These are phyloP conservation scores for Abramis brama DNA, from an alignment of 2,113 vertebrate genomes.

Conservation along the genomic window DNA sequence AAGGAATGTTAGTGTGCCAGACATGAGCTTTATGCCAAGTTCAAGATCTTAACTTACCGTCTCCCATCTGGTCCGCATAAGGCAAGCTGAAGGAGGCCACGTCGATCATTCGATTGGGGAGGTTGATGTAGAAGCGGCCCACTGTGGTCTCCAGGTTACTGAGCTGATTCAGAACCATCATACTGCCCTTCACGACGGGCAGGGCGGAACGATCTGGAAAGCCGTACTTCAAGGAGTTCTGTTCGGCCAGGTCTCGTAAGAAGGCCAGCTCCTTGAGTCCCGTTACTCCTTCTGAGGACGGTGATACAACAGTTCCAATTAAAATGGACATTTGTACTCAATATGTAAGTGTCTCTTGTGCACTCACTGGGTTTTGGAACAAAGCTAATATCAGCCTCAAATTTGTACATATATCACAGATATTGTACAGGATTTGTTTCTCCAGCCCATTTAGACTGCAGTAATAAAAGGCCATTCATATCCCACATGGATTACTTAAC, in stretches of 20 bases:
- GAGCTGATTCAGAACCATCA: conserved; percentile 98
- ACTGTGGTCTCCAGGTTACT: conserved; percentile 97
- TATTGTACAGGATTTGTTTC: not conserved
- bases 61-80: conserved; percentile 95
- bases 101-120: conserved; percentile 97
- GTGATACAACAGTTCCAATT: not conserved
- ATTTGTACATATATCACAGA: not conserved
- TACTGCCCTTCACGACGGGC: conserved; percentile 92
- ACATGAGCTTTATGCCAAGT: conserved; percentile 1
- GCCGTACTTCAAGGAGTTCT: conserved; percentile 92
- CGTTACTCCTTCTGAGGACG: conserved; percentile 86
- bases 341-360: not conserved
- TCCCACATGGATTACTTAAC: conserved; percentile 15
- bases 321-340: not conserved
- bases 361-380: conserved; percentile 1
- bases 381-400: not conserved
- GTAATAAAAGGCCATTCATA: conserved; percentile 13
- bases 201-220: conserved; percentile 80
- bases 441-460: not conserved
- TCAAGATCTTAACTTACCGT: conserved; percentile 79
- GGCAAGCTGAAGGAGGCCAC: conserved; percentile 94
- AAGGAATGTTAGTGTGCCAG: conserved; percentile 16
- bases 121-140: conserved; percentile 97
- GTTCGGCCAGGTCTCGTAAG: conserved; percentile 92
- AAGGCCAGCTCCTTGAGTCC: conserved; percentile 96